Percentiles rank a stretch among this genome's conserved stretches.
Conservation (phyloP, 1,140 invertebrate genomes). For the Plectrocnemia conspersa region DNA sequence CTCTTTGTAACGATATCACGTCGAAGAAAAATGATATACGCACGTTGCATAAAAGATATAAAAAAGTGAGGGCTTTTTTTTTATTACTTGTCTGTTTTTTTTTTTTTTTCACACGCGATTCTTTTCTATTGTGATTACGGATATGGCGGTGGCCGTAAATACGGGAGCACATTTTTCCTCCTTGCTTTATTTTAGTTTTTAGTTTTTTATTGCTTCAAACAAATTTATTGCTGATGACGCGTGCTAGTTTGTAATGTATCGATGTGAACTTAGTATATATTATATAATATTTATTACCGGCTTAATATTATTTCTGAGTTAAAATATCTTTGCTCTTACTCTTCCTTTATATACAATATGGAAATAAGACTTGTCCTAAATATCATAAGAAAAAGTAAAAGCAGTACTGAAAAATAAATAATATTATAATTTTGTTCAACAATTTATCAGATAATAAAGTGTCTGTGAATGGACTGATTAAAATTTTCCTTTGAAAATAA, state of each 20-base stretch:
- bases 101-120: constrained; percentile 16
- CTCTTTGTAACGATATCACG: constrained; percentile 33
- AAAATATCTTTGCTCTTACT: no score
- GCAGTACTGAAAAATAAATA: no score
- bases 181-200: constrained; percentile 11
- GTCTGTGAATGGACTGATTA: no score
- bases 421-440: no score
- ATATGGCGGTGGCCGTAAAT: constrained; percentile 16
- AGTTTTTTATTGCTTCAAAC: constrained; percentile 27
- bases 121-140: constrained; percentile 34
- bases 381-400: no score
- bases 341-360: no score
- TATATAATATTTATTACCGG: not conserved
- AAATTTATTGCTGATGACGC: constrained; percentile 18
- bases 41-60: constrained; percentile 35
- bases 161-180: constrained; percentile 2
- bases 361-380: no score
- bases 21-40: constrained; percentile 36
- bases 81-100: constrained; percentile 28
- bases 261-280: no score
- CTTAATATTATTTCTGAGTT: not conserved
- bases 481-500: no score
- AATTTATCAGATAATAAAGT: no score
- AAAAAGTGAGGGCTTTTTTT: constrained; percentile 30
- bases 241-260: no score